These are phyloP conservation scores for Empidonax traillii DNA, from an alignment of 2,113 vertebrate species.

Conservation along the genomic window DNA sequence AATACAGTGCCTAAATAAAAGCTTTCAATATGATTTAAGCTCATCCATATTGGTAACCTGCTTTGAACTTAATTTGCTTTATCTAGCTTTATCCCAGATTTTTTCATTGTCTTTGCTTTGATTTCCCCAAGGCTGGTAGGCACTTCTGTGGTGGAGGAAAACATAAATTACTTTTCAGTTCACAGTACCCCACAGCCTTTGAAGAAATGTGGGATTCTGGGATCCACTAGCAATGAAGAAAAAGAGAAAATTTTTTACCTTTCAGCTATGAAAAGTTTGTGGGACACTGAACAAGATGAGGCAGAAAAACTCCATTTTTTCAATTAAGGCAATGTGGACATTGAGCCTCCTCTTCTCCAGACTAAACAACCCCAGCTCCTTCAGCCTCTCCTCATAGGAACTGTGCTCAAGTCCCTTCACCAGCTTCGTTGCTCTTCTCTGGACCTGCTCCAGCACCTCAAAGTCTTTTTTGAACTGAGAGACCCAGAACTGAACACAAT, in stretches of 20 bases:
- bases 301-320: neutral
- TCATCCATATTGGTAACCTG: neutral
- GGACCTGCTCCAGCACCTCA: no score
- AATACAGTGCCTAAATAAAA: neutral
- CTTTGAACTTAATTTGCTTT: neutral
- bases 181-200: neutral
- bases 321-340: neutral
- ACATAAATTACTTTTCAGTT: neutral
- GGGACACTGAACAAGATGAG: fast-evolving
- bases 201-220: neutral
- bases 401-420: no score
- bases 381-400: no score
- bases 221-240: neutral
- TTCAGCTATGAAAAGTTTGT: neutral
- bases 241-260: neutral
- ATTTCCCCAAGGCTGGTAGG: neutral
- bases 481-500: no score
- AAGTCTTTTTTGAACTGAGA: no score
- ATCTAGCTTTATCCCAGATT: neutral
- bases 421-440: no score
- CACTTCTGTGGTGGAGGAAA: neutral
- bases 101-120: neutral
- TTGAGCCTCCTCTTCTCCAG: no score
- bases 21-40: neutral
- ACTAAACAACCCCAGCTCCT: no score